A percentile compares a stretch with the other conserved stretches of the same genome.
These are phyloP conservation scores for Artibeus jamaicensis DNA, from an alignment of 2,797 vertebrate genomes.

Conservation along the genomic window DNA sequence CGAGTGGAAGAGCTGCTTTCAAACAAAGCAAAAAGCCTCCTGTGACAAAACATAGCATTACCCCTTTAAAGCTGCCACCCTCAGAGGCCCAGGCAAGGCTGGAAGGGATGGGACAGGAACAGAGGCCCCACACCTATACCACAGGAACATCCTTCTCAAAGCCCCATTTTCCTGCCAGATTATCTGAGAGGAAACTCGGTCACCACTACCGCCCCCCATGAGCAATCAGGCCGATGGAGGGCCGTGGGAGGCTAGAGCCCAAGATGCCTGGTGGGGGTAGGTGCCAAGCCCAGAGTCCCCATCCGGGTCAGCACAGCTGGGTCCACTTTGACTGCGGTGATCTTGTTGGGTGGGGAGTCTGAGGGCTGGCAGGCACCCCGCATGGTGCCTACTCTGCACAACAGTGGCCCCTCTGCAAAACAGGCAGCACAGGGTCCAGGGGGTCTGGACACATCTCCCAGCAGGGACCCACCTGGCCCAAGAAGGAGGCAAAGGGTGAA, in stretches of 20 bases:
- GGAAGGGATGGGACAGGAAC: not conserved
- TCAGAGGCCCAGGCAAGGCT: not conserved
- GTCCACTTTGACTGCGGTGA: not conserved
- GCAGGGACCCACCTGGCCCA: not conserved
- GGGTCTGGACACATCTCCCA: not conserved
- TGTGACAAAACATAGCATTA: not conserved
- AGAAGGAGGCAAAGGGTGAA: no score
- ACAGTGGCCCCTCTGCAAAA: not conserved
- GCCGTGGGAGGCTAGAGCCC: accelerated
- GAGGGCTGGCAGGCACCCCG: accelerated
- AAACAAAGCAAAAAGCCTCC: not conserved
- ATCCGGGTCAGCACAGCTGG: accelerated
- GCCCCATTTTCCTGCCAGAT: not conserved
- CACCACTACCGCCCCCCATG: accelerated
- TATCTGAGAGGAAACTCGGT: not conserved
- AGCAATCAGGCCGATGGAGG: not conserved
- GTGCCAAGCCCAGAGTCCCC: not conserved
- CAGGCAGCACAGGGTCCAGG: not conserved
- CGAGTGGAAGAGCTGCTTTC: accelerated
- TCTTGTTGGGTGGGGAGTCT: not conserved
- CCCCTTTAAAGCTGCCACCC: not conserved
- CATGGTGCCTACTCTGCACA: no score
- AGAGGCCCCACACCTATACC: not conserved
- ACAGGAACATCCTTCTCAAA: accelerated
- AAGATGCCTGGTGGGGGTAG: accelerated